Evolutionary conservation across 2,888 invertebrate genomes (phyloP).

Genomic region (Rhorus exstirpatorius): DNA sequence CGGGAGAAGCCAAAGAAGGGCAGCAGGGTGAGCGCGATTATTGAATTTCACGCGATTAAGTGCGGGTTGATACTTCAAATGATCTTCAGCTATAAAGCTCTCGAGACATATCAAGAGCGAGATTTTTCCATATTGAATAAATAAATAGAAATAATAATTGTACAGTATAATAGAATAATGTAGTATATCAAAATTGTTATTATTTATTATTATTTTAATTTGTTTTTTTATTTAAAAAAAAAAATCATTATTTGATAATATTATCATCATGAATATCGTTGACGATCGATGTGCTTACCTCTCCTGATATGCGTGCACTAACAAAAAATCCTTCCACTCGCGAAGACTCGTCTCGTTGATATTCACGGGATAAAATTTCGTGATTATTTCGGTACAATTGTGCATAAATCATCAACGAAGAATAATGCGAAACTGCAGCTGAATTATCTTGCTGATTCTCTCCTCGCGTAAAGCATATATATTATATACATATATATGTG

Average conservation of each 20-base stretch:
- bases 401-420: conserved; percentile 75
- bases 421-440: conserved; percentile 87
- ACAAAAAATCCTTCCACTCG: not conserved
- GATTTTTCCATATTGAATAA: too few species aligned
- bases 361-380: not conserved
- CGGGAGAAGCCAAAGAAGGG: too few species aligned
- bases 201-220: not conserved
- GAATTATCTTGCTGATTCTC: conserved; percentile 86
- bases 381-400: conserved; percentile 75
- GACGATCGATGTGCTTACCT: too few species aligned
- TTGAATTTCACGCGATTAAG: too few species aligned
- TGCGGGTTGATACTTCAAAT: too few species aligned
- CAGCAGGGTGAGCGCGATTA: too few species aligned
- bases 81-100: too few species aligned
- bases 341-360: not conserved
- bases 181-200: too few species aligned
- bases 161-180: too few species aligned
- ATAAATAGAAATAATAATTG: too few species aligned
- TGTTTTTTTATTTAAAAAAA: not conserved
- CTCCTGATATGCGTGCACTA: not conserved
- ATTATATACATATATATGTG: too few species aligned
- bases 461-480: conserved; percentile 85
- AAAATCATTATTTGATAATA: not conserved
- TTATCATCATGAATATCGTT: not conserved
- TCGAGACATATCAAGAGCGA: too few species aligned